Evolutionary conservation across 2,888 invertebrate genomes (phyloP), one percentile per base, ranked within the genome.

Genomic region (Bellardia bayeri): DNA sequence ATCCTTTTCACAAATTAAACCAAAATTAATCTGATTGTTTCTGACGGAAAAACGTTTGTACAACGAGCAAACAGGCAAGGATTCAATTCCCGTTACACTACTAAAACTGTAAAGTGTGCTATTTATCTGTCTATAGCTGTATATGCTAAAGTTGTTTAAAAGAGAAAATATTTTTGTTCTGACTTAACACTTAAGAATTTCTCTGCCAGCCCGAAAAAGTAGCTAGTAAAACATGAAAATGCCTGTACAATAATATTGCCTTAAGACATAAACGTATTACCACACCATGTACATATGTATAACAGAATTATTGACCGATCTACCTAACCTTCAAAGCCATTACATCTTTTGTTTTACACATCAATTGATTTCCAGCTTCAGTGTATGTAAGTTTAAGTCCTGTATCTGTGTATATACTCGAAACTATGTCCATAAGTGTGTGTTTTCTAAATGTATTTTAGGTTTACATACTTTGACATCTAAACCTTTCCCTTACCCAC

Each of bases 311-410:
- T 40, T 71, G 82, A 72, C 56, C 71, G 63, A 49, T 23, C 42
- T 45, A 74, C 56, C 13, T 64, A 54, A 79, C 75, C 68, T 87
- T 87, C 23, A 79, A 64, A 79, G 11, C 71, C 74, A 71, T 79
- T 82, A 56, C 37, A 45, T 78, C 58, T 51, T 80, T 81, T 87
- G 83, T 81, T 81, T 81, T 78, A 82, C 71, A 78, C 64, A 66
- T 81, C 81, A 80, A 80, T 84, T 76, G 87, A 69, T 75, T 69
- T 72, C 23, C 7, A 51, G 23, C 7, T 51, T 30, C n/a, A 1
- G 23, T 23, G 23, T 23, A 49, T 37, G 49, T 42, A 14, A 16
- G 7, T 23, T 71, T 63, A 11, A 33, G 16, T 13, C 45, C 13
- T 13, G 11, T 51, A 5, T 51, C 49, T 37, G n/a, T 37, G 23